A percentile compares a stretch with the other conserved stretches of the same genome.
phyloP scores from a whole-genome alignment of 2,113 vertebrate genomes.

The Eurystomus gularis region DNA sequence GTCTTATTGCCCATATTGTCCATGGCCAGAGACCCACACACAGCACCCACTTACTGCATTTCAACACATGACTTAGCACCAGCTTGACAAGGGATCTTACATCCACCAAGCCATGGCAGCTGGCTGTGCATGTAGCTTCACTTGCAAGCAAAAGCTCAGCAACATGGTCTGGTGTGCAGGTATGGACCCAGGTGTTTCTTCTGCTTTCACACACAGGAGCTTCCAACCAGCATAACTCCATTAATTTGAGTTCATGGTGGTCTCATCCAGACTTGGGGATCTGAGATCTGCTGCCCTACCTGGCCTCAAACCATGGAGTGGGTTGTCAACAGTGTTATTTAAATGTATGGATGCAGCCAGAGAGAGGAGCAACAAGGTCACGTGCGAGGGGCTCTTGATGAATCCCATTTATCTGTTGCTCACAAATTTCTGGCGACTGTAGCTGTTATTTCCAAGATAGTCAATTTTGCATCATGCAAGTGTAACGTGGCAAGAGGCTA shows the following conservation, averaged over 20 bases:
- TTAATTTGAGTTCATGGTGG: neutral
- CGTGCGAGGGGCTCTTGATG: accelerated
- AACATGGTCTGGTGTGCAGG: accelerated
- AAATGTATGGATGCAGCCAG: neutral
- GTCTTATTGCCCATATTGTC: neutral
- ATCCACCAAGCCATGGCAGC: accelerated
- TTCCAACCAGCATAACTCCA: neutral
- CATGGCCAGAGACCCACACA: accelerated
- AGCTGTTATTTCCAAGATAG: neutral
- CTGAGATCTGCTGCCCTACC: neutral
- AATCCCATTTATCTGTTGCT: neutral
- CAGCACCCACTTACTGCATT: neutral
- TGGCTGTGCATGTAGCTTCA: accelerated
- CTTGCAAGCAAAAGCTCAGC: neutral
- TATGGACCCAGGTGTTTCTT: neutral
- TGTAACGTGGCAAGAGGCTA: neutral
- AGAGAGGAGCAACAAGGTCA: neutral
- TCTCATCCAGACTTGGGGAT: neutral
- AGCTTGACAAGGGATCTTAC: neutral
- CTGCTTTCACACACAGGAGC: neutral
- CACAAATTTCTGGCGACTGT: neutral
- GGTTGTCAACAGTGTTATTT: accelerated
- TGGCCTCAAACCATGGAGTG: accelerated
- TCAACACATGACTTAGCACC: neutral
- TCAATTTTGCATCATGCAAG: neutral